A percentile compares a stretch with the other conserved stretches of the same genome.
Conservation (phyloP, 2,888 invertebrate species). For the Chrysodeixis includens region DNA sequence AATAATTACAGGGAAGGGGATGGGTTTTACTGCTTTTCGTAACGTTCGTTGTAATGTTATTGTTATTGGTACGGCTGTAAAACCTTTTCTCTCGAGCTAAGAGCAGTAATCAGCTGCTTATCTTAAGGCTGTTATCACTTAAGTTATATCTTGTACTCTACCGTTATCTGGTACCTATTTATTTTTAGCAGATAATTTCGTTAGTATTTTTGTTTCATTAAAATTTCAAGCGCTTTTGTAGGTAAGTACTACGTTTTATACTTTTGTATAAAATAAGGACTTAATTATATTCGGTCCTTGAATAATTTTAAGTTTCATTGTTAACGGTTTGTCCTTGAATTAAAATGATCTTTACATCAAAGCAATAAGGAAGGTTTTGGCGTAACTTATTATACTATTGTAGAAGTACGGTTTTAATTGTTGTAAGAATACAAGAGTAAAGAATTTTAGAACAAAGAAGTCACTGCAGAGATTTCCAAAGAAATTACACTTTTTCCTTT, state of each 20-base stretch:
- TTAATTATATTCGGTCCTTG: too few species aligned
- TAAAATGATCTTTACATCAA: too few species aligned
- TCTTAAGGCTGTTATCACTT: constrained; percentile 23
- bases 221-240: too few species aligned
- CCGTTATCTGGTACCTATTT: background rate
- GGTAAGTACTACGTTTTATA: too few species aligned
- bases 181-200: background rate
- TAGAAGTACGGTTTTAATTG: too few species aligned
- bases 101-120: constrained; percentile 26
- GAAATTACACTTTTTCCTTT: background rate
- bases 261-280: too few species aligned
- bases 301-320: too few species aligned
- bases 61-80: constrained; percentile 38
- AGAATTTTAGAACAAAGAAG: background rate
- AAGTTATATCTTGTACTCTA: constrained; percentile 9
- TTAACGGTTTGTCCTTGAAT: too few species aligned
- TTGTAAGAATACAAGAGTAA: background rate
- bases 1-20: constrained; percentile 26
- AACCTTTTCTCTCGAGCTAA: constrained; percentile 36
- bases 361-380: too few species aligned
- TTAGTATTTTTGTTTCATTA: background rate
- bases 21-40: constrained; percentile 21
- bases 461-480: background rate
- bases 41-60: constrained; percentile 38
- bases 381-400: too few species aligned